phyloP scores from a whole-genome alignment of 2,113 vertebrate species.

The Myiopsitta monachus region DNA sequence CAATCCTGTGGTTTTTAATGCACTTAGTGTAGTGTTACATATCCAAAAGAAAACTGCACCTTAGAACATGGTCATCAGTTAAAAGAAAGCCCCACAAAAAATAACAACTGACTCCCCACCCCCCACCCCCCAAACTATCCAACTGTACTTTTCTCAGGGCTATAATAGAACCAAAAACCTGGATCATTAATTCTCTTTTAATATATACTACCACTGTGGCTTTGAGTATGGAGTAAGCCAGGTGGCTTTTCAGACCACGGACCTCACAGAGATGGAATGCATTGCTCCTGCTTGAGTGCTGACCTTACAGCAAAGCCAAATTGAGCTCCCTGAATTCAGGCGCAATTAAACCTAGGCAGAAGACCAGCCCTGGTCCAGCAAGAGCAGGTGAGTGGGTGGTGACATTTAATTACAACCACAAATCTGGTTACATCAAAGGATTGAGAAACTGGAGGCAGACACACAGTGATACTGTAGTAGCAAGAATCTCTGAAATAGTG shows the following conservation, averaged over 20 bases:
- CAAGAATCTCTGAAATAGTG: neutral
- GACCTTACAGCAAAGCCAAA: neutral
- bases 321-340: accelerated
- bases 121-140: neutral
- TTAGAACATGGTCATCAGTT: neutral
- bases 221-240: neutral
- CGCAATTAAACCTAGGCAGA: neutral
- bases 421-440: neutral
- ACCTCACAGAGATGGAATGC: neutral
- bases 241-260: neutral
- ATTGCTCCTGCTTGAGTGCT: neutral
- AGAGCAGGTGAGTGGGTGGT: accelerated
- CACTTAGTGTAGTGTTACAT: neutral
- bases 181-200: neutral
- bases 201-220: neutral
- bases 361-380: neutral
- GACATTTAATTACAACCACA: neutral
- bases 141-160: neutral
- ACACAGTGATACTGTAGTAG: neutral
- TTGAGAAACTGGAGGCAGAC: neutral
- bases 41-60: neutral
- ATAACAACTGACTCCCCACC: neutral
- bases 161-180: neutral
- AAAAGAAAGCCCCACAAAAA: neutral
- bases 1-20: neutral